A percentile compares a stretch with the other conserved stretches of the same genome.
These are phyloP conservation scores for Hydropsyche betteni DNA, from an alignment of 2,888 invertebrate genomes.

Conservation along the genomic window DNA sequence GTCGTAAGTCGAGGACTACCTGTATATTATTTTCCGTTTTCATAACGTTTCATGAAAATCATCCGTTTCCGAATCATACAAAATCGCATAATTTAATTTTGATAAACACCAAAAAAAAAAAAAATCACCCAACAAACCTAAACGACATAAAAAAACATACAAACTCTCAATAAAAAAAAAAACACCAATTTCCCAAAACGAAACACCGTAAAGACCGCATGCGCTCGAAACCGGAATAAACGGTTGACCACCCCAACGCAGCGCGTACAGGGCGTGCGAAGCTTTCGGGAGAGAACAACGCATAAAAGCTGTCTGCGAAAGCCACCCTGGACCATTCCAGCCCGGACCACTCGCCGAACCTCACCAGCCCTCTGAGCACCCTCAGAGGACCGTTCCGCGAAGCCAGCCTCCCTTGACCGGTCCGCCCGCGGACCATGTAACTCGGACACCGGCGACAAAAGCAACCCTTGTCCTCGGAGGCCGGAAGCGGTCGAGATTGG, in stretches of 20 bases:
- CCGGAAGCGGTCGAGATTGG: neutral
- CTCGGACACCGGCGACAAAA: neutral
- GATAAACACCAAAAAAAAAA: no score
- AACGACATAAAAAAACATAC: no score
- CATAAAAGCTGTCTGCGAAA: constrained; percentile 40
- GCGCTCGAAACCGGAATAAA: neutral
- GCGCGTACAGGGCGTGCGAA: constrained; percentile 25
- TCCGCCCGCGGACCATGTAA: neutral
- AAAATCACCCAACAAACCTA: no score
- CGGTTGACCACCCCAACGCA: constrained; percentile 7
- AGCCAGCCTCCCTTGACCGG: neutral
- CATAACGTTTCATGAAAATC: no score
- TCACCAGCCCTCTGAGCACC: constrained; percentile 5
- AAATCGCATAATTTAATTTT: no score
- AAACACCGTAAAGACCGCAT: no score
- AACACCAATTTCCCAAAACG: no score
- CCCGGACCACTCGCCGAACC: constrained; percentile 30
- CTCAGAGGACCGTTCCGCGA: neutral
- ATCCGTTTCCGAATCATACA: no score
- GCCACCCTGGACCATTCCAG: constrained; percentile 39
- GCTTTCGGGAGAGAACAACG: constrained; percentile 35
- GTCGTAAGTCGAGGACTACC: no score
- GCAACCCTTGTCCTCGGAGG: neutral
- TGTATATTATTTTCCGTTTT: no score
- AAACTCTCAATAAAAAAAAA: no score